Percentiles rank a stretch among this genome's conserved stretches.
Evolutionary conservation across 1,140 invertebrate genomes (phyloP).

Genomic region (Chionoecetes opilio): DNA sequence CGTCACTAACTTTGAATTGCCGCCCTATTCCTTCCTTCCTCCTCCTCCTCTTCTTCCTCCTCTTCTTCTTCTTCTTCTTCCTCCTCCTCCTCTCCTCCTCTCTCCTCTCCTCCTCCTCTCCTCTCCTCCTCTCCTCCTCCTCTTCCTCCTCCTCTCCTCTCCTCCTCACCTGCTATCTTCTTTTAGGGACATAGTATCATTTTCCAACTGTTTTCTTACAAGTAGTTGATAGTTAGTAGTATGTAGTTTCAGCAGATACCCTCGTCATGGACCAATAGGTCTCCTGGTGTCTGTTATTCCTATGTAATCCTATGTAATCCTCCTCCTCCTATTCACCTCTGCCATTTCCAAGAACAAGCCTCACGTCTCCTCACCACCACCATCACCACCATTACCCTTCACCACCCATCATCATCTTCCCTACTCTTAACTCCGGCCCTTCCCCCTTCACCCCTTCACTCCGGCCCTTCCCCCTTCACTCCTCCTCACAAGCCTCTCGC

Average conservation of each 20-base stretch:
- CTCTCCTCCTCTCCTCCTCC: background rate
- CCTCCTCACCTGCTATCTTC: background rate
- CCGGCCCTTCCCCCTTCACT: background rate
- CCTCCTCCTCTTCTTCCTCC: background rate
- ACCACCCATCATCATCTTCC: background rate
- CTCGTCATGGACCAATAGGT: too few relatives aligned
- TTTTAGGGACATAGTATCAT: too few relatives aligned
- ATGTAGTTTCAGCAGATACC: too few relatives aligned
- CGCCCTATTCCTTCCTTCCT: background rate
- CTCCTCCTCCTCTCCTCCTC: background rate
- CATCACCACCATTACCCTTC: constrained; percentile 20
- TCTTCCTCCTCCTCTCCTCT: background rate
- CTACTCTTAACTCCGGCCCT: background rate
- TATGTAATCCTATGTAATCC: too few relatives aligned
- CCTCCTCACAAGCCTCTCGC: background rate
- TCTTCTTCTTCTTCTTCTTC: background rate
- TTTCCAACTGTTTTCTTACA: too few relatives aligned
- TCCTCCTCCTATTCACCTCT: background rate
- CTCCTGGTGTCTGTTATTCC: too few relatives aligned
- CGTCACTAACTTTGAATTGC: background rate
- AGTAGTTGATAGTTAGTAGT: too few relatives aligned
- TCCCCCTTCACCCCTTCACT: background rate
- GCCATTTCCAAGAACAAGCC: background rate
- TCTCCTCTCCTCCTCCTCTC: background rate
- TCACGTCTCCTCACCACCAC: constrained; percentile 15